phyloP scores from a whole-genome alignment of 2,113 vertebrate species.

The Ramphastos sulfuratus region DNA sequence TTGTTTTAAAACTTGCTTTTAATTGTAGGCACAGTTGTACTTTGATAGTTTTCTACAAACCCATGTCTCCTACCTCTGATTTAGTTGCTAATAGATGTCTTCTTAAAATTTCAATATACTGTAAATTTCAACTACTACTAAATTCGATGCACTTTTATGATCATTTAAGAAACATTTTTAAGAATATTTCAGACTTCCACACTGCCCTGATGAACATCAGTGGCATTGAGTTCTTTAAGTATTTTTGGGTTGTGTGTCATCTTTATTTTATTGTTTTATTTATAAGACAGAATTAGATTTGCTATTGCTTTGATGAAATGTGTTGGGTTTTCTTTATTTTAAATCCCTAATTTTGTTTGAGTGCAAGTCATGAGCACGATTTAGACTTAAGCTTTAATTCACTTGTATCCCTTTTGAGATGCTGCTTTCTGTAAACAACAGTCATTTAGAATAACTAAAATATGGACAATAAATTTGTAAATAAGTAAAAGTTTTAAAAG shows the following conservation, averaged over 20 bases:
- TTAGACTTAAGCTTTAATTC: slow-evolving; percentile 14
- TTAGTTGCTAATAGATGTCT: background rate
- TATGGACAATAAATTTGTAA: background rate
- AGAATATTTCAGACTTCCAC: background rate
- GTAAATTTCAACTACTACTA: background rate
- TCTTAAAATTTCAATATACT: background rate
- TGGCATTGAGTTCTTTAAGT: background rate
- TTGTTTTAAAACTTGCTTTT: background rate
- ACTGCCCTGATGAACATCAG: background rate
- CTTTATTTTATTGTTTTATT: slow-evolving; percentile 42
- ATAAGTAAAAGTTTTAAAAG: background rate
- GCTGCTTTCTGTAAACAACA: background rate
- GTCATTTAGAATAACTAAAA: background rate
- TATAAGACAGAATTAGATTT: slow-evolving; percentile 47
- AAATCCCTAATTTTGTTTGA: background rate
- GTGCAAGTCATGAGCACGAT: background rate
- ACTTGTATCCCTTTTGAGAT: background rate
- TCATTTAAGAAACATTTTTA: background rate
- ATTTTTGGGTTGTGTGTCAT: background rate
- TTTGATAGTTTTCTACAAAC: background rate
- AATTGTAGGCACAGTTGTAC: background rate
- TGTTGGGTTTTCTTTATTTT: background rate
- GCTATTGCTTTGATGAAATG: background rate
- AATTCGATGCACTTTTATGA: background rate
- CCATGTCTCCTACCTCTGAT: background rate